These are phyloP conservation scores for Protodeltote pygarga DNA, from an alignment of 2,888 invertebrate genomes.

Conservation along the genomic window DNA sequence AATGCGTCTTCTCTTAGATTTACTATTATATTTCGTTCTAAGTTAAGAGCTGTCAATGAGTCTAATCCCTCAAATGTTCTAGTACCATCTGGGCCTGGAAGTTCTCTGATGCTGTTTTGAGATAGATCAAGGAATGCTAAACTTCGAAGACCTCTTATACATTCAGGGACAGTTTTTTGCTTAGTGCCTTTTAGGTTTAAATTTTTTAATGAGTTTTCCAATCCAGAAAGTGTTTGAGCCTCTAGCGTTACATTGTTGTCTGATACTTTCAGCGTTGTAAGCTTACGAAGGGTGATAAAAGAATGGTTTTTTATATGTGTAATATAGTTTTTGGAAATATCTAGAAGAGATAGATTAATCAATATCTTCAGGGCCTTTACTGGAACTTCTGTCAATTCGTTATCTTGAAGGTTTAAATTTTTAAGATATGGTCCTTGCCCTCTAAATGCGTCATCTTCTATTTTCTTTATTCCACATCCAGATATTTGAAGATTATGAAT, in stretches of 20 bases:
- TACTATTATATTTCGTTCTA: constrained; percentile 95
- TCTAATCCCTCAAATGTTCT: constrained; percentile 92
- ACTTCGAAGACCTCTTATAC: constrained; percentile 91
- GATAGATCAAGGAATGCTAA: constrained; percentile 96
- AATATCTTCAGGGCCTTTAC: constrained; percentile 90
- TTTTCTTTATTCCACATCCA: constrained; percentile 91
- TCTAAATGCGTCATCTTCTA: constrained; percentile 91
- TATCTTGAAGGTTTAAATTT: constrained; percentile 95
- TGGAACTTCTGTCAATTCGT: constrained; percentile 93
- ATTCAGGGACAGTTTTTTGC: constrained; percentile 92
- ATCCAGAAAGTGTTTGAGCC: constrained; percentile 90
- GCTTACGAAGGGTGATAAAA: constrained; percentile 90
- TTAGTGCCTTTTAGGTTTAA: constrained; percentile 95
- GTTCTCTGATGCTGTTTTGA: constrained; percentile 94
- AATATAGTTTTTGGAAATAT: constrained; percentile 94
- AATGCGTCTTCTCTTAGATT: constrained; percentile 92
- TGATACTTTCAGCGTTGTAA: constrained; percentile 94
- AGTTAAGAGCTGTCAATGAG: constrained; percentile 94
- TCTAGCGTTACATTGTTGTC: constrained; percentile 94
- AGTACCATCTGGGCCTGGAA: constrained; percentile 90
- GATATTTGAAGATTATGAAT: constrained; percentile 95
- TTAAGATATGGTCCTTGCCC: constrained; percentile 93
- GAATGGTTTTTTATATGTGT: constrained; percentile 90
- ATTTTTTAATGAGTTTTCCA: constrained; percentile 94
- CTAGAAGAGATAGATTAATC: constrained; percentile 91